A percentile compares a stretch with the other conserved stretches of the same genome.
These are phyloP conservation scores for Chiridota heheva DNA, from an alignment of 35 echinoderm and acorn worm genomes.

Conservation along the genomic window DNA sequence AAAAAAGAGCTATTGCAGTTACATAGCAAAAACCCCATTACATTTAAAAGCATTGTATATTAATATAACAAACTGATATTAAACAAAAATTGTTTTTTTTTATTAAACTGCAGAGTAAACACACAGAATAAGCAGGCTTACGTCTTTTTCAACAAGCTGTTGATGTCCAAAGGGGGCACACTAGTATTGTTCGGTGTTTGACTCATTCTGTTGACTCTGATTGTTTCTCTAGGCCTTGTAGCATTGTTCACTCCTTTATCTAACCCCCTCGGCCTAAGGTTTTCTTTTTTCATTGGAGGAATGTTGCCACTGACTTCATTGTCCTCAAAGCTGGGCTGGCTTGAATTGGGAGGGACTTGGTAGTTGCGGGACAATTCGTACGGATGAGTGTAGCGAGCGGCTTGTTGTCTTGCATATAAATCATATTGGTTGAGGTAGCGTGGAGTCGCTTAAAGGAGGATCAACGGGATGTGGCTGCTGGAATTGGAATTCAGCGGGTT, in stretches of 20 bases:
- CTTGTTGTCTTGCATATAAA: slow-evolving; percentile 11
- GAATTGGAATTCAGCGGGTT: slow-evolving; percentile 23
- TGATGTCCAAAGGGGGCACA: slow-evolving; percentile 82
- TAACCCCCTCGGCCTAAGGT: not conserved
- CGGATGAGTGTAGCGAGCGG: slow-evolving; percentile 14
- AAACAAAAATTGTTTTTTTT: too few relatives aligned
- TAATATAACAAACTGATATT: too few relatives aligned
- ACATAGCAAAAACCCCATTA: too few relatives aligned
- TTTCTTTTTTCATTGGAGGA: not conserved
- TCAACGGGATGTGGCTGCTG: too few relatives aligned
- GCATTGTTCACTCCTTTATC: not conserved
- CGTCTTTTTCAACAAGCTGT: slow-evolving; percentile 75
- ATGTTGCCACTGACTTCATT: not conserved
- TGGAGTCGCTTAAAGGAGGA: too few relatives aligned
- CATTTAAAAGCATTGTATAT: too few relatives aligned
- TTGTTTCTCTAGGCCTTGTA: not conserved
- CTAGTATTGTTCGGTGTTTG: not conserved
- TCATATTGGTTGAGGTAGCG: slow-evolving; percentile 31
- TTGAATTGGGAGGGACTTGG: slow-evolving; percentile 84
- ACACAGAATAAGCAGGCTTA: too few relatives aligned
- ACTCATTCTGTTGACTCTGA: not conserved
- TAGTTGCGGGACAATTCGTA: slow-evolving; percentile 29
- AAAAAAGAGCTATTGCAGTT: too few relatives aligned
- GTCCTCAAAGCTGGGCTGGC: slow-evolving; percentile 51
- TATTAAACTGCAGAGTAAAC: too few relatives aligned